Base-by-base conservation (phyloP, 2,888 invertebrate species). In the Ichneumoninae sp. region DNA sequence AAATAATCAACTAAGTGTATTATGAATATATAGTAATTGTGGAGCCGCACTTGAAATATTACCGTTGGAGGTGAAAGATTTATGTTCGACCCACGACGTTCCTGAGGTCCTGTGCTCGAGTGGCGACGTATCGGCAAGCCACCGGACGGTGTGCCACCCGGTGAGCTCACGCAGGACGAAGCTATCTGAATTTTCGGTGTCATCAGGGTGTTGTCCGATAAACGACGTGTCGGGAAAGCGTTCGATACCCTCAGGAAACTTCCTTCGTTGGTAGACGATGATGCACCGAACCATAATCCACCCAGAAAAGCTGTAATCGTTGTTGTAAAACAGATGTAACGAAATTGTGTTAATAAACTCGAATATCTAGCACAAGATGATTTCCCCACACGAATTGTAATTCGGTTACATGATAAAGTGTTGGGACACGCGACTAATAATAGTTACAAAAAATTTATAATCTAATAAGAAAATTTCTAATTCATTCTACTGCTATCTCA, bases 131-230 rank as follows among this genome's bases (percentile, higher is more conserved):
- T 96, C 19, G 98, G 98, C 83, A 98, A 94, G 0, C 97, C 97
- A 44, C 96, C 95, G 81, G 96, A 96, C 6, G 97, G 96, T 1
- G 94, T 95, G 87, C 93, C 95, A 87, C 96, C 96, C 0, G 96
- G 95, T 0, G 98, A 98, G 3, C 98, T 97, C 13, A 98, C 97
- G 93, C 98, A 98, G 19, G 98, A 98, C 10, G 98, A 98, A 0
- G 98, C 98, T 84, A 98, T 96, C 75, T 97, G 96, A 88, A 98
- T 98, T 94, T 98, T 98, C 52, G 98, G 98, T 86, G 97, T 97
- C 97, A 98, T 97, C 91, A 98, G 94, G 69, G 98, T 98, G 93
- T 98, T 98, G 94, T 98, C 98, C 33, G 98, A 98, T 78, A 98
- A 95, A 74, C 98, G 96, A 76, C 98, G 96, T 74, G 98, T 97